These are phyloP conservation scores for Zygothrica quintamaculata DNA, from an alignment of 2,888 invertebrate genomes.

Conservation along the genomic window DNA sequence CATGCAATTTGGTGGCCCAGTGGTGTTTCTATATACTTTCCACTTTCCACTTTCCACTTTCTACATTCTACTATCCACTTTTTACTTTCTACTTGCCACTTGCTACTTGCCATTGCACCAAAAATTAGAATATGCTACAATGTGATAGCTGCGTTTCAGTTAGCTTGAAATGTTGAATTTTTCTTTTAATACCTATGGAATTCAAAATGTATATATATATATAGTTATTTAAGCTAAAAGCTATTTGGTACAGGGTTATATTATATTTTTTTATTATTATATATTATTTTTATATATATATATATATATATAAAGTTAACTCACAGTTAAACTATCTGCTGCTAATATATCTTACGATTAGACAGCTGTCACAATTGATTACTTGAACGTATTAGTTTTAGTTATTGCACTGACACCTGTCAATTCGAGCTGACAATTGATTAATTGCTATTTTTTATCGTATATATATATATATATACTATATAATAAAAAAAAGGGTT, in stretches of 20 bases:
- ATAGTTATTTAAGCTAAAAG: too few species aligned
- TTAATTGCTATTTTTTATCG: conserved; percentile 41
- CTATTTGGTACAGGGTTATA: too few species aligned
- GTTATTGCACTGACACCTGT: conserved; percentile 46
- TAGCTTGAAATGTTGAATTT: too few species aligned
- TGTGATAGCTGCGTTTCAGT: conserved; percentile 32
- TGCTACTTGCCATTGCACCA: not conserved
- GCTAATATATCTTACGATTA: conserved; percentile 44
- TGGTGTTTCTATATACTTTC: conserved; percentile 31
- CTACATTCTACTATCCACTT: too few species aligned
- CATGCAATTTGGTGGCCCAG: conserved; percentile 57
- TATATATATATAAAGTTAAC: too few species aligned
- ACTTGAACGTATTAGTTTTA: conserved; percentile 41
- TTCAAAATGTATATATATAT: too few species aligned
- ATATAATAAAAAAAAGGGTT: too few species aligned
- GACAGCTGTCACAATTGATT: conserved; percentile 58
- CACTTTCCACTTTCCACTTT: not conserved
- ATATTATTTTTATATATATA: too few species aligned
- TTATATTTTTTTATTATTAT: too few species aligned
- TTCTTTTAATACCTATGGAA: too few species aligned
- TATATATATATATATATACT: not conserved
- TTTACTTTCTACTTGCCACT: too few species aligned
- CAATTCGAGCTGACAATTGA: conserved; percentile 50
- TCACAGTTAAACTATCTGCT: conserved; percentile 7
- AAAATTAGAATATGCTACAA: conserved; percentile 17